Evolutionary conservation across 2,888 invertebrate genomes (phyloP).

Genomic region (Pecten maximus): DNA sequence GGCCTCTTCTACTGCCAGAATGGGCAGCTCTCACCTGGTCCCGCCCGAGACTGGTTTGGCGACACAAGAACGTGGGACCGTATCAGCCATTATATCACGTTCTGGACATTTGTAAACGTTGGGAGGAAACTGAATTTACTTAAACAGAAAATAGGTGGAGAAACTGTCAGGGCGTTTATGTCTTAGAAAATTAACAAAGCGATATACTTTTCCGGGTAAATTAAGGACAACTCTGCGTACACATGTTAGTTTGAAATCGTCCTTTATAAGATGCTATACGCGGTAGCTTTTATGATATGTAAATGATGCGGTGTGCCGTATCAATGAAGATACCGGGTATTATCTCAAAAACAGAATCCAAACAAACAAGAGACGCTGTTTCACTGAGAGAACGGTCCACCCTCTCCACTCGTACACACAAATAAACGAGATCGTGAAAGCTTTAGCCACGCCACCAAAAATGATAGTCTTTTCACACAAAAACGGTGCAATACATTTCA

Average conservation of each 20-base stretch:
- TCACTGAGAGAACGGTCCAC: neutral
- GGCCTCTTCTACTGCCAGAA: neutral
- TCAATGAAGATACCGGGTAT: neutral
- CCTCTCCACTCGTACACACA: neutral
- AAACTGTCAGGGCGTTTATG: constrained; percentile 6
- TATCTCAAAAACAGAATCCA: neutral
- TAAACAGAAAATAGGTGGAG: constrained; percentile 21
- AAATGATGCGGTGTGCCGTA: neutral
- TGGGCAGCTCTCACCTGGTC: constrained; percentile 13
- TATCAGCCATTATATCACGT: neutral
- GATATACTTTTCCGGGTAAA: neutral
- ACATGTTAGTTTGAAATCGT: neutral
- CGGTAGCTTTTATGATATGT: neutral
- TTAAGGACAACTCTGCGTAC: neutral
- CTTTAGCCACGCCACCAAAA: neutral
- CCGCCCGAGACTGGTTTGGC: constrained; percentile 33
- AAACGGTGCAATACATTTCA: neutral
- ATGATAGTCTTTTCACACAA: neutral
- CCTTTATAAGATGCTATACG: neutral
- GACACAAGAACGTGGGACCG: constrained; percentile 6
- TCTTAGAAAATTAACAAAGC: constrained; percentile 31
- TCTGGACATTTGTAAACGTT: neutral
- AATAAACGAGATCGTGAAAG: neutral
- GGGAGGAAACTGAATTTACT: constrained; percentile 4
- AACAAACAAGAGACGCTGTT: neutral